Evolutionary conservation across 2,113 vertebrate species (phyloP).

Genomic region (Melanocharis versteri): DNA sequence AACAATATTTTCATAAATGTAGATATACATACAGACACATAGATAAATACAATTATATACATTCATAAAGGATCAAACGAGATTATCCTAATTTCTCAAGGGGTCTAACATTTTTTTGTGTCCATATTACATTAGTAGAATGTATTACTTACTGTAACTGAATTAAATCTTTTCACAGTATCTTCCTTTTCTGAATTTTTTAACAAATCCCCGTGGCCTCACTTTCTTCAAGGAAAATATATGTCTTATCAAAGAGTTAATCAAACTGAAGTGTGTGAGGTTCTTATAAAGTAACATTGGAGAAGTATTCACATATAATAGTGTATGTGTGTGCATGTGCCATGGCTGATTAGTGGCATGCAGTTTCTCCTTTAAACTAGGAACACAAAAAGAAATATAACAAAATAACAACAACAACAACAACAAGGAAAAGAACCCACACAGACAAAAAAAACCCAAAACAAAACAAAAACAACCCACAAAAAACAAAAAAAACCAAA

Average conservation of each 20-base stretch:
- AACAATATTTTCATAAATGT: slow-evolving; percentile 55
- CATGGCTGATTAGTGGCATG: not conserved
- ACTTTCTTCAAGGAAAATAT: slow-evolving; percentile 59
- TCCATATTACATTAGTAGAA: slow-evolving; percentile 64
- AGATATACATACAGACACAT: slow-evolving; percentile 35
- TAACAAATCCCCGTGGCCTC: slow-evolving; percentile 46
- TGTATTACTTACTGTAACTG: slow-evolving; percentile 63
- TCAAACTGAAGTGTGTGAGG: slow-evolving; percentile 52
- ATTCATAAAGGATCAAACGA: slow-evolving; percentile 28
- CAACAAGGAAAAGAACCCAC: too few species aligned
- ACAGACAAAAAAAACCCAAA: too few species aligned
- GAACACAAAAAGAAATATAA: not conserved
- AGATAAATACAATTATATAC: slow-evolving; percentile 40
- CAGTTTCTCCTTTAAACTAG: not conserved
- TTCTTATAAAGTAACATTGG: not conserved
- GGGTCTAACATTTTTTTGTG: slow-evolving; percentile 36
- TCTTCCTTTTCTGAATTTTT: slow-evolving; percentile 52
- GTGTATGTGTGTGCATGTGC: not conserved
- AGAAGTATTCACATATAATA: not conserved
- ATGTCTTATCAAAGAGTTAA: slow-evolving; percentile 55
- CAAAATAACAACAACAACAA: not conserved
- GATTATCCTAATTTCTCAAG: slow-evolving; percentile 63
- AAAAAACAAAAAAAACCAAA: not conserved
- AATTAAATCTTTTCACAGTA: slow-evolving; percentile 63
- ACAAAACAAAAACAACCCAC: not conserved